phyloP scores from a whole-genome alignment of 2,113 vertebrate genomes.

The human (Homo sapiens) region GRCh38 chr5:137984501-137985000 shows the following conservation, averaged over 20 bases:
- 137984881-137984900: no score
- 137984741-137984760: constrained; percentile 9
- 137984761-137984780: not conserved
- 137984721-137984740: not conserved
- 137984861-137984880: no score
- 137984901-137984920: no score
- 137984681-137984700: constrained; percentile 22
- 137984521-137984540: not conserved
- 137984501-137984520: not conserved
- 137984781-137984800: no score
- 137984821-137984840: no score
- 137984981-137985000: no score
- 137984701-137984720: not conserved
- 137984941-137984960: no score
- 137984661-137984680: not conserved
- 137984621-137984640: not conserved
- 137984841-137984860: no score
- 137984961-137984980: no score
- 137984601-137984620: not conserved
- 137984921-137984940: no score
- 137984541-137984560: not conserved
- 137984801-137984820: no score
- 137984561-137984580: not conserved
- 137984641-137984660: not conserved
- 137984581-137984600: not conserved